Base-by-base conservation (phyloP, 2,888 invertebrate genomes). In the Xestia rhomboidea region DNA sequence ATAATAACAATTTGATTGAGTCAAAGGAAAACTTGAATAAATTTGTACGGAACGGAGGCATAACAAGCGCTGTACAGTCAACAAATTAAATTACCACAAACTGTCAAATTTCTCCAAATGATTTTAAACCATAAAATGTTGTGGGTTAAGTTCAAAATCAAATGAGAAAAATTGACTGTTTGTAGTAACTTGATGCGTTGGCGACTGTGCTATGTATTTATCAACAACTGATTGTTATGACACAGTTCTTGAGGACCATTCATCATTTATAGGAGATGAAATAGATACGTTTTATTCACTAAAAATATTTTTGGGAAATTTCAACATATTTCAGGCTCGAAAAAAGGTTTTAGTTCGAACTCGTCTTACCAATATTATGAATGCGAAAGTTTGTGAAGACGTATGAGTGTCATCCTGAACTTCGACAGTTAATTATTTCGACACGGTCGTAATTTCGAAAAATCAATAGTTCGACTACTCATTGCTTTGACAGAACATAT, bases 1-100 rank as follows among this genome's bases (percentile, higher is more conserved):
- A 79, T 78, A 27, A 79, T 62, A 67, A 79, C 67, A 67, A 72
- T 54, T 66, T 60, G 21, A 72, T 30, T 79, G 54, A 71, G 44
- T 72, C 44, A 79, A 79, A 67, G 51, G 15, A 62, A 62, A 21
- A 67, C 11, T 34, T 67, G 27, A 78, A 78, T 51, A 60, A 46
- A 60, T 62, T 73, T 60, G 10, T 21, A 51, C 13, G 34, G 49
- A 67, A 67, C 44, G 10, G 44, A 38, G 11, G 24, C 13, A 30
- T 24, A 27, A 44, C n/a, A 27, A 44, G 21, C 15, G 34, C 4
- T 7, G 13, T 54, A 49, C 7, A 8, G 21, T 7, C 49, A 8
- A 0, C 8, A 49, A 1, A 49, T 8, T 24, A 21, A 49, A 21
- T 7, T 49, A 49, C 7, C 0, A 15, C 15, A 46, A 18, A 18